These are phyloP conservation scores for Procapra przewalskii DNA, from an alignment of 2,113 vertebrate genomes.

Conservation along the genomic window DNA sequence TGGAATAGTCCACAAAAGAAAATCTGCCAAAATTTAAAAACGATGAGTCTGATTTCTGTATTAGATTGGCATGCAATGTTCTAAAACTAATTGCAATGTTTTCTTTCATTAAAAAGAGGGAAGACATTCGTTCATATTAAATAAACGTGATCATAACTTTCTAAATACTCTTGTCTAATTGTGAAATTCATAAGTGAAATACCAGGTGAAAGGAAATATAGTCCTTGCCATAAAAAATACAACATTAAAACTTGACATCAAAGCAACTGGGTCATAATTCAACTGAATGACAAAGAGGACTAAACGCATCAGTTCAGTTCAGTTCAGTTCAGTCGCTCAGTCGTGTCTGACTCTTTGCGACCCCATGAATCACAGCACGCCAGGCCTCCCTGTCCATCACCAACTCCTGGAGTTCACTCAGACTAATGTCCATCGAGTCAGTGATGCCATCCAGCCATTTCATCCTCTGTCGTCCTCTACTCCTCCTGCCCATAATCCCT, in stretches of 20 bases:
- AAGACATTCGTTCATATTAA: slow-evolving; percentile 56
- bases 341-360: too few relatives aligned
- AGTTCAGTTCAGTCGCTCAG: too few relatives aligned
- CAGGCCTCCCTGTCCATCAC: too few relatives aligned
- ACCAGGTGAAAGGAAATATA: background rate
- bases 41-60: slow-evolving; percentile 31
- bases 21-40: slow-evolving; percentile 64
- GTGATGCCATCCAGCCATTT: too few relatives aligned
- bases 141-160: slow-evolving; percentile 57
- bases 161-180: slow-evolving; percentile 16
- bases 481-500: too few relatives aligned
- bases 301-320: background rate
- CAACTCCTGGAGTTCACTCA: too few relatives aligned
- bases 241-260: slow-evolving; percentile 15
- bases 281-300: background rate
- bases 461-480: too few relatives aligned
- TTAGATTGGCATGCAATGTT: background rate
- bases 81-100: slow-evolving; percentile 22
- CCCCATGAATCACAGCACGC: too few relatives aligned
- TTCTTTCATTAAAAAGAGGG: slow-evolving; percentile 4
- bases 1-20: slow-evolving; percentile 51
- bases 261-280: background rate
- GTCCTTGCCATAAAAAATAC: background rate
- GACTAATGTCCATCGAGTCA: too few relatives aligned
- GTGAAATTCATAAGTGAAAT: background rate